Evolutionary conservation across 2,797 vertebrate species (phyloP).

Genomic region (Enteromius radiatus): DNA sequence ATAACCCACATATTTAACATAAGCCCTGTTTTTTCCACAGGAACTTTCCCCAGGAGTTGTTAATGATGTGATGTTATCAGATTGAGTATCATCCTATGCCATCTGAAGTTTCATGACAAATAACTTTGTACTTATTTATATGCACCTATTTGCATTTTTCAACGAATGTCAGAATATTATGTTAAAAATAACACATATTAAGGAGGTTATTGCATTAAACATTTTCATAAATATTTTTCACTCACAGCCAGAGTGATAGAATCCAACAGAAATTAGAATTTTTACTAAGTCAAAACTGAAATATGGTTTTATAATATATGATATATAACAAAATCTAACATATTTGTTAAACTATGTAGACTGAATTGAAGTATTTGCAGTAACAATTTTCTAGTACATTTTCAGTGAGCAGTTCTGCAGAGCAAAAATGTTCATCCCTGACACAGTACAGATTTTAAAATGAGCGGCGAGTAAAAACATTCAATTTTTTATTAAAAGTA

Average conservation of each 20-base stretch:
- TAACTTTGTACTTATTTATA: background rate
- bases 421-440: background rate
- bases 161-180: background rate
- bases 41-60: no score
- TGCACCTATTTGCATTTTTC: background rate
- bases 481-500: conserved; percentile 1
- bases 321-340: background rate
- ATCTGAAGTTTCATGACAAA: background rate
- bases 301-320: background rate
- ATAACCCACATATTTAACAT: no score
- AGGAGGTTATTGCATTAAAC: background rate
- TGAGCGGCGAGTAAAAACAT: background rate
- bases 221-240: background rate
- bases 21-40: no score
- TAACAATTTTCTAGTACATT: background rate
- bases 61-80: no score
- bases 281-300: background rate
- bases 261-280: background rate
- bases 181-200: background rate
- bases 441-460: background rate
- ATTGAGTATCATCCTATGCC: no score
- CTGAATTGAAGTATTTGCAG: background rate
- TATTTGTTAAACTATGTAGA: background rate
- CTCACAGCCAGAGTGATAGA: background rate
- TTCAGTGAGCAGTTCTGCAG: background rate